phyloP scores from a whole-genome alignment of 2,113 vertebrate genomes.

The Numenius arquata region DNA sequence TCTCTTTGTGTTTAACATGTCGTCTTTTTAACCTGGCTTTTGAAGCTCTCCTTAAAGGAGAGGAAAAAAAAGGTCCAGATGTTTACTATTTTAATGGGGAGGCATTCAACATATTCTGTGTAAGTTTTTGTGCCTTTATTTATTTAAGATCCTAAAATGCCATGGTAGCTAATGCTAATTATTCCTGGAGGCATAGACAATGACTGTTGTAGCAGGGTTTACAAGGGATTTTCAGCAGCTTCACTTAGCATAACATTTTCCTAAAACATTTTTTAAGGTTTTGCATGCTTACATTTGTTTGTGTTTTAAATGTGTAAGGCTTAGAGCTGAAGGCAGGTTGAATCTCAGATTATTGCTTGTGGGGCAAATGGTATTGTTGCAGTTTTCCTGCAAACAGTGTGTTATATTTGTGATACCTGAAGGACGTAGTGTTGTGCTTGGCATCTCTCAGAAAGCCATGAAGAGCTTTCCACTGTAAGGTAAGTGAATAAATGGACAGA shows the following conservation, averaged over 20 bases:
- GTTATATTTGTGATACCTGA: background rate
- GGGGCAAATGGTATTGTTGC: background rate
- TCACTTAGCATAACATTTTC: background rate
- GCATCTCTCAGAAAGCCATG: background rate
- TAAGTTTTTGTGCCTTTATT: background rate
- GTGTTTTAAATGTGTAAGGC: background rate
- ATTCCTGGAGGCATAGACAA: background rate
- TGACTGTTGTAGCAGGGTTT: background rate
- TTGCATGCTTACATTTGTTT: background rate
- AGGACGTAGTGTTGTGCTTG: background rate
- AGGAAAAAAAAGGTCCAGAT: fast-evolving
- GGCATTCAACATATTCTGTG: background rate
- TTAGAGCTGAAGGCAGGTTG: background rate
- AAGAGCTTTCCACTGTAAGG: background rate
- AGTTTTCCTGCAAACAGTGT: background rate
- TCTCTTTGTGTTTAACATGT: background rate
- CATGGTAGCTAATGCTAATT: background rate
- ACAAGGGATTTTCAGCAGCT: background rate
- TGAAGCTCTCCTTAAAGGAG: background rate
- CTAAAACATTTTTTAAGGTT: background rate
- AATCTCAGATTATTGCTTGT: background rate
- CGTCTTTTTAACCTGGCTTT: background rate
- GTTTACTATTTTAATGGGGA: background rate
- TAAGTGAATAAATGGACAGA: background rate
- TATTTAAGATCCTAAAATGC: background rate